A percentile compares a stretch with the other conserved stretches of the same genome.
Conservation (phyloP, 1,140 invertebrate species). For the Papilio polytes region DNA sequence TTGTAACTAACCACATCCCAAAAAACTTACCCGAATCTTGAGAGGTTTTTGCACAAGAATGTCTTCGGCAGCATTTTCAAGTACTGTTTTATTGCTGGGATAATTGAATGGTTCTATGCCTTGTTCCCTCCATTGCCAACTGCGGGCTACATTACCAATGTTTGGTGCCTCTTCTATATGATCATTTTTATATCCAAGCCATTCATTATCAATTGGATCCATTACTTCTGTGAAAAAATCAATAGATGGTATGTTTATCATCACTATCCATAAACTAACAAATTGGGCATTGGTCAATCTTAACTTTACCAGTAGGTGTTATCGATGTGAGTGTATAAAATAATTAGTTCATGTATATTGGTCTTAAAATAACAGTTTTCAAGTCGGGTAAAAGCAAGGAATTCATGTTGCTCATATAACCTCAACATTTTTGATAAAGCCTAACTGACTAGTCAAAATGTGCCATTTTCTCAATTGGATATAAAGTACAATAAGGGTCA, state of each 20-base stretch:
- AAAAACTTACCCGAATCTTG: slow-evolving; percentile 69
- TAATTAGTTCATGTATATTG: no score
- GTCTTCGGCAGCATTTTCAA: slow-evolving; percentile 78
- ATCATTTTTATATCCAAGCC: slow-evolving; percentile 71
- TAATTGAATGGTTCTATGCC: slow-evolving; percentile 67
- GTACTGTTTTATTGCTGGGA: slow-evolving; percentile 69
- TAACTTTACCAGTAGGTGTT: background rate
- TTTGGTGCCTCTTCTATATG: slow-evolving; percentile 64
- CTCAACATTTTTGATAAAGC: background rate
- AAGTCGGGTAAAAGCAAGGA: background rate
- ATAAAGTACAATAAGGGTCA: slow-evolving; percentile 35
- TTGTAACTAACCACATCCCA: background rate
- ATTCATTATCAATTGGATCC: slow-evolving; percentile 76
- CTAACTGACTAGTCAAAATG: background rate
- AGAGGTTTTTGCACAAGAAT: slow-evolving; percentile 75
- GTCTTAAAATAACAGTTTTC: background rate
- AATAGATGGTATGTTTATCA: background rate
- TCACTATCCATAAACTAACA: background rate
- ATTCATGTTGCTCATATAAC: background rate
- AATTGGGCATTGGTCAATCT: background rate
- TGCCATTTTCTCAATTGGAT: slow-evolving; percentile 25
- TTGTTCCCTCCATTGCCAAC: slow-evolving; percentile 74
- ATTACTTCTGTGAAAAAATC: slow-evolving; percentile 57
- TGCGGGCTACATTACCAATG: slow-evolving; percentile 70
- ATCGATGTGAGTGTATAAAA: background rate